Percentiles rank a stretch among this genome's conserved stretches.
Conservation (phyloP, 1,140 invertebrate species). For the Heliothis subflexa region DNA sequence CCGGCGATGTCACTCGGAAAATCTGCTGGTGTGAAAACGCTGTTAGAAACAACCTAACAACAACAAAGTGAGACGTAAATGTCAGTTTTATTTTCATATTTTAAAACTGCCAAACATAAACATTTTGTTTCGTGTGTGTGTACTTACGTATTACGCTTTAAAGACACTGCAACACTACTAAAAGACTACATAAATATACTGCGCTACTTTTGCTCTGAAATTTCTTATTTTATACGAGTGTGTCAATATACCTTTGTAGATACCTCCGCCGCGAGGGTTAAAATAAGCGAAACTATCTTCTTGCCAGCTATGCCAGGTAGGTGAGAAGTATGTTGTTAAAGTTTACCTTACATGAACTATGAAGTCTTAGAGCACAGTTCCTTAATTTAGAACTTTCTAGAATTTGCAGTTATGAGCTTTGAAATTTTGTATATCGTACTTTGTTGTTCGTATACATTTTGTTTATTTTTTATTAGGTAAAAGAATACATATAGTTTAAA, state of each 20-base stretch:
- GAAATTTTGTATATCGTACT: slow-evolving; percentile 4
- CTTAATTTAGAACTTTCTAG: slow-evolving; percentile 38
- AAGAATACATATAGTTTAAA: too few species aligned
- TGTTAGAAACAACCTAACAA: too few species aligned
- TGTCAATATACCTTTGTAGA: slow-evolving; percentile 2
- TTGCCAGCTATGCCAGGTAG: not conserved
- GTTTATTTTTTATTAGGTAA: too few species aligned
- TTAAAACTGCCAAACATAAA: too few species aligned
- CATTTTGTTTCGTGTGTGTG: too few species aligned
- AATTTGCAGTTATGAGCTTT: slow-evolving; percentile 26
- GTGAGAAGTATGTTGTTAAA: slow-evolving; percentile 15
- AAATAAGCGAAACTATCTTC: slow-evolving; percentile 28
- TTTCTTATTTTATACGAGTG: not conserved
- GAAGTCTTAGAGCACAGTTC: slow-evolving; percentile 21
- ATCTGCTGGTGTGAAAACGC: too few species aligned
- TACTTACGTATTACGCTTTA: too few species aligned
- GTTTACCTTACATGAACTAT: slow-evolving; percentile 15
- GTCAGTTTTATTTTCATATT: too few species aligned
- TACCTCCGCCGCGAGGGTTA: not conserved
- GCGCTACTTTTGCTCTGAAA: not conserved
- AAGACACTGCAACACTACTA: too few species aligned
- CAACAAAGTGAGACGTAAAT: too few species aligned
- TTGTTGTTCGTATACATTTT: not conserved
- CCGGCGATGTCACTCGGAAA: too few species aligned
- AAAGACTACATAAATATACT: slow-evolving; percentile 1